phyloP scores from a whole-genome alignment of 2,113 vertebrate genomes.

The Acanthochromis polyacanthus region DNA sequence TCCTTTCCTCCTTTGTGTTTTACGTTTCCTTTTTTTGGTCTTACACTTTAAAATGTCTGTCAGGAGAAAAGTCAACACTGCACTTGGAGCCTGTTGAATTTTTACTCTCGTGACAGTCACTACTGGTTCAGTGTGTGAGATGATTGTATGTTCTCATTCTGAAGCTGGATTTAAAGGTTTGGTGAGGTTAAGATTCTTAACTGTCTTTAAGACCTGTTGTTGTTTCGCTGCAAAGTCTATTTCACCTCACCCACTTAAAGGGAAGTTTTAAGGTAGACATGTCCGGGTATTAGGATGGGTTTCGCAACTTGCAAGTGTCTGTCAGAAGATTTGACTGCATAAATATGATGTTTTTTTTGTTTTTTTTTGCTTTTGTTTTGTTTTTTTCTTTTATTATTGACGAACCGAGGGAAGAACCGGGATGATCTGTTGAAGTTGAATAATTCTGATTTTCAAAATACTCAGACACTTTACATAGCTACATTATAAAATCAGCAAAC shows the following conservation, averaged over 20 bases:
- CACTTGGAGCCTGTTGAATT: no score
- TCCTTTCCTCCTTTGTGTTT: background rate
- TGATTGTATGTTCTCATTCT: conserved; percentile 80
- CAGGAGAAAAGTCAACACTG: background rate
- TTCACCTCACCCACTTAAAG: conserved; percentile 86
- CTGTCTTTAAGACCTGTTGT: conserved; percentile 85
- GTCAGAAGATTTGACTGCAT: background rate
- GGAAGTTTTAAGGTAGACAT: conserved; percentile 80
- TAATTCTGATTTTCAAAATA: no score
- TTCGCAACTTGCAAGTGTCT: background rate
- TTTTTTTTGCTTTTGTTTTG: no score
- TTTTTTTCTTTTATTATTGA: no score
- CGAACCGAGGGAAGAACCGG: no score
- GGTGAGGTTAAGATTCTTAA: conserved; percentile 92
- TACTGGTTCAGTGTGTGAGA: background rate
- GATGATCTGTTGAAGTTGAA: no score
- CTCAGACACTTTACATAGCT: no score
- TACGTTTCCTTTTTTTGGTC: no score
- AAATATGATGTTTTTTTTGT: background rate
- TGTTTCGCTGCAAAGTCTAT: conserved; percentile 86
- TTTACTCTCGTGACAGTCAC: background rate
- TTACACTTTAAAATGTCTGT: background rate
- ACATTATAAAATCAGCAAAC: no score
- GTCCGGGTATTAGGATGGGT: conserved; percentile 26
- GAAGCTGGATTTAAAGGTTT: conserved; percentile 87